Percentiles rank a stretch among this genome's conserved stretches.
phyloP scores from a whole-genome alignment of 2,797 vertebrate species.

The Aphelocoma californica region DNA sequence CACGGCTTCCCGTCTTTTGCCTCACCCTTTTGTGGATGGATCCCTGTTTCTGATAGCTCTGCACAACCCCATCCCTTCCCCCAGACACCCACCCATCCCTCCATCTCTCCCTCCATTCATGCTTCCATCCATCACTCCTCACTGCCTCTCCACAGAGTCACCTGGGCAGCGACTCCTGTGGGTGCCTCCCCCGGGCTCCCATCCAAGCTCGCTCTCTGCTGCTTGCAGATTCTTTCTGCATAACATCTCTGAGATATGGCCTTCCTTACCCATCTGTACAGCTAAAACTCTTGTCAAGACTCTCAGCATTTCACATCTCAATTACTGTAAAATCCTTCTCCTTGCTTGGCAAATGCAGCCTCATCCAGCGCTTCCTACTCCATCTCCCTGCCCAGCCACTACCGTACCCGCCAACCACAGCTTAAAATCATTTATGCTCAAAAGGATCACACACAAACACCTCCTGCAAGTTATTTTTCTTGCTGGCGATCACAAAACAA shows the following conservation, averaged over 20 bases:
- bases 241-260: constrained; percentile 68
- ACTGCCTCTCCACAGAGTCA: neutral
- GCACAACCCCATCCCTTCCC: neutral
- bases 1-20: neutral
- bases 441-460: constrained; percentile 49
- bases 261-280: constrained; percentile 71
- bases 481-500: neutral
- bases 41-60: neutral
- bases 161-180: constrained; percentile 56
- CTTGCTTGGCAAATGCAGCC: constrained; percentile 63
- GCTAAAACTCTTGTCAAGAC: constrained; percentile 72
- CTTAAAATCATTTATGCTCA: constrained; percentile 62
- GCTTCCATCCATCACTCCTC: neutral
- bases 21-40: neutral
- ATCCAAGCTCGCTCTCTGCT: constrained; percentile 47
- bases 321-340: constrained; percentile 70
- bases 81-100: neutral
- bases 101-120: neutral
- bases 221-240: constrained; percentile 66
- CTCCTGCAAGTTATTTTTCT: constrained; percentile 31
- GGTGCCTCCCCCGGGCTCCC: constrained; percentile 54
- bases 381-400: constrained; percentile 58
- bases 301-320: constrained; percentile 70
- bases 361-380: constrained; percentile 58
- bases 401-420: constrained; percentile 52